Base-by-base conservation (phyloP, 1,140 invertebrate genomes). In the Ylistrum balloti region DNA sequence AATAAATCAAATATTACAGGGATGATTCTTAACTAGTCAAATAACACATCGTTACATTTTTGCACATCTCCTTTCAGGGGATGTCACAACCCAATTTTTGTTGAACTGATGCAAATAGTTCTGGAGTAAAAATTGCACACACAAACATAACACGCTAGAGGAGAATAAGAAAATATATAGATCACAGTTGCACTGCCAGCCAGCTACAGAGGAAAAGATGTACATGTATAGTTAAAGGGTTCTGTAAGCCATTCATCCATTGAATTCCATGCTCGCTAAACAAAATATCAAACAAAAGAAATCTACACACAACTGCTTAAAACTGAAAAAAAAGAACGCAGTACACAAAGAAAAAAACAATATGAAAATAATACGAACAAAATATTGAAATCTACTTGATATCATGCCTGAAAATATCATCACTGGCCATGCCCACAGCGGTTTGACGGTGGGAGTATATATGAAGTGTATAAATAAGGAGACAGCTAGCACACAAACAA, bases 391-490 rank as follows among this genome's bases (percentile, higher is more conserved):
- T 85, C 35, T 32, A 87, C 87, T 86, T 41, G 87, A 89, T 85
- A 34, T 48, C 87, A 91, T 33, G 85, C 88, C 34, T 45, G 35
- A 45, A 5, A 13, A 38, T 86, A 38, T 85, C 22, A 86, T 85
- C 33, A 33, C 85, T n/a, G n/a, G 34, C 32, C 89, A 91, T 90
- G 88, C 90, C 86, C 35, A 33, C 33, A 90, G 91, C 48, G 74
- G 91, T 90, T n/a, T 85, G n/a, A 91, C 33, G 88, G 85, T 35
- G 33, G 35, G 33, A 91, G 86, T 88, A 74, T 88, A n/a, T n/a
- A 34, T 90, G 33, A 11, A 89, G 48, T 89, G 38, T 85, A 85
- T 38, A 86, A n/a, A 48, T 92, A 90, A 38, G 86, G 28, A 90
- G 85, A 86, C 86, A 87, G 28, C 56, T 74, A 74, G 56, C 56